phyloP scores from a whole-genome alignment of 2,797 vertebrate genomes.

The Malurus leucopterus region DNA sequence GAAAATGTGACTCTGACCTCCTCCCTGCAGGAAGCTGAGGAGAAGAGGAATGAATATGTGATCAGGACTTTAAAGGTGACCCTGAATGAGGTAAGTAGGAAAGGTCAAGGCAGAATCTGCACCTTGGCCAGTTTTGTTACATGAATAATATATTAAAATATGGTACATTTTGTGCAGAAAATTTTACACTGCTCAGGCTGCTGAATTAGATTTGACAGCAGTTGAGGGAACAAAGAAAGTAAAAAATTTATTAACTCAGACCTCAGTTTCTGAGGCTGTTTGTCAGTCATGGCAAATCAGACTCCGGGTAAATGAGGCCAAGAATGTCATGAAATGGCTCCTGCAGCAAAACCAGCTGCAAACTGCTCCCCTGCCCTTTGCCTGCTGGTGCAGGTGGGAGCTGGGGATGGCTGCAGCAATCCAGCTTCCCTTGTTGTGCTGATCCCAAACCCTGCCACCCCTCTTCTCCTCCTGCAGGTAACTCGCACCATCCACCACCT shows the following conservation, averaged over 20 bases:
- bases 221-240: not conserved
- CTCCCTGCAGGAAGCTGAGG: slow-evolving; percentile 81
- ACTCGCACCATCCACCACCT: slow-evolving; percentile 84
- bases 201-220: not conserved
- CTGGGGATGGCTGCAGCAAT: not conserved
- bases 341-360: not conserved
- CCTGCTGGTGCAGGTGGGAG: accelerated
- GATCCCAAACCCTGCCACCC: not conserved
- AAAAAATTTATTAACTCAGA: not conserved
- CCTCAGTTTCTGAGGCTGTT: not conserved
- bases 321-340: not conserved
- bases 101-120: not conserved
- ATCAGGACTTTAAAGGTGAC: slow-evolving; percentile 81
- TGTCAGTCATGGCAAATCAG: not conserved
- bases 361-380: not conserved
- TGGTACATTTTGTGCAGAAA: not conserved
- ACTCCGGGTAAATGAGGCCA: not conserved
- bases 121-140: not conserved
- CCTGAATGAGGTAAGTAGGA: slow-evolving; percentile 65
- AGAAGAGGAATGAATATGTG: slow-evolving; percentile 84
- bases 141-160: not conserved
- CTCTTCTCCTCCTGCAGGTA: slow-evolving; percentile 65
- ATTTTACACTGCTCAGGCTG: not conserved
- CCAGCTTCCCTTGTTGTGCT: accelerated
- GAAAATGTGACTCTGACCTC: not conserved